phyloP scores from a whole-genome alignment of 2,888 invertebrate species.

The Microctonus brassicae region DNA sequence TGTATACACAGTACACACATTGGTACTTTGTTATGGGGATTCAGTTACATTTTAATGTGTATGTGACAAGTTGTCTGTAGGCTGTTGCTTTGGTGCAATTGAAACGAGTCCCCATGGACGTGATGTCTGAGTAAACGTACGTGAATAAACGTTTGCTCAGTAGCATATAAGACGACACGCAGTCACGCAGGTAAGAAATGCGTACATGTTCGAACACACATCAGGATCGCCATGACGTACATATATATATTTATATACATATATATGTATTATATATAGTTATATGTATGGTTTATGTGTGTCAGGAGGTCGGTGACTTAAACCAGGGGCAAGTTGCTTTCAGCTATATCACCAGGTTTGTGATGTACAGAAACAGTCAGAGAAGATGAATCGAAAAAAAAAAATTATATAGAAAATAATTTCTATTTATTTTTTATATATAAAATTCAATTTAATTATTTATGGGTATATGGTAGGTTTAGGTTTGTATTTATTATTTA shows the following conservation, averaged over 20 bases:
- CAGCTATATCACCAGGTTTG: constrained; percentile 24
- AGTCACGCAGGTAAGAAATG: constrained; percentile 39
- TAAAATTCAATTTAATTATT: too few relatives aligned
- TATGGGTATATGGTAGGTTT: too few relatives aligned
- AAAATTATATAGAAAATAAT: background rate
- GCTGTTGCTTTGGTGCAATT: background rate
- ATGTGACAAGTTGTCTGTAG: background rate
- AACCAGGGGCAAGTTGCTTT: constrained; percentile 34
- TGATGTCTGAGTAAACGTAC: constrained; percentile 32
- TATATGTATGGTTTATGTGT: constrained; percentile 46
- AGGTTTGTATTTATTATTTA: too few relatives aligned
- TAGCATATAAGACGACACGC: constrained; percentile 26
- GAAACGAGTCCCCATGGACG: constrained; percentile 14
- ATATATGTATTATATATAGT: constrained; percentile 6
- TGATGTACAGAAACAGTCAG: background rate
- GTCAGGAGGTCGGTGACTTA: constrained; percentile 57
- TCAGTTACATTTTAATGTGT: too few relatives aligned
- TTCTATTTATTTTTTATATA: background rate
- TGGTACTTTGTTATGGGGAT: background rate
- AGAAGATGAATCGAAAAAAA: background rate
- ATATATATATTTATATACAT: constrained; percentile 15
- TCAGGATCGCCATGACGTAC: constrained; percentile 20
- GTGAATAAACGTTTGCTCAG: constrained; percentile 30
- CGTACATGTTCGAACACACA: constrained; percentile 35
- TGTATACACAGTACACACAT: too few relatives aligned